These are phyloP conservation scores for Meles meles DNA, from an alignment of 2,113 vertebrate genomes.

Conservation along the genomic window DNA sequence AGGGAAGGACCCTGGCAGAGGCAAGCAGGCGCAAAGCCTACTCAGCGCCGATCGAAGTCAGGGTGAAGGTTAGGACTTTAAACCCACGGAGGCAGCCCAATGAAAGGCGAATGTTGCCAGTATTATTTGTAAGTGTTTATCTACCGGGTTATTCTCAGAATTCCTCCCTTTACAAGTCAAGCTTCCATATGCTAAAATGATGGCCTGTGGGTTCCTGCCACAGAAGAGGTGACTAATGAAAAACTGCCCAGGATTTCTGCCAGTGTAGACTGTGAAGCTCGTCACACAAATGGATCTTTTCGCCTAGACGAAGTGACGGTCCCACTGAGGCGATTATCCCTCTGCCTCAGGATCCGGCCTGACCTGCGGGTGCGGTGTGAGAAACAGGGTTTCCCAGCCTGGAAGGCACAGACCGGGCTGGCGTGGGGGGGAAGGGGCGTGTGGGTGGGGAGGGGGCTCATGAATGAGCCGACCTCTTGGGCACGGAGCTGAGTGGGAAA, in stretches of 20 bases:
- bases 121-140: background rate
- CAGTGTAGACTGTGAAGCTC: background rate
- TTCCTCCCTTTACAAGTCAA: background rate
- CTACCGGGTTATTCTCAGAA: background rate
- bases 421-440: background rate
- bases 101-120: background rate
- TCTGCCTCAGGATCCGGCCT: background rate
- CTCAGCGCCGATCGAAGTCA: background rate
- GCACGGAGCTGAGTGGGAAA: background rate
- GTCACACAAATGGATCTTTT: background rate
- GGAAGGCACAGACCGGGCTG: background rate
- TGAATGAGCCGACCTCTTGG: background rate
- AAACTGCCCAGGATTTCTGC: background rate
- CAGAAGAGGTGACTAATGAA: background rate
- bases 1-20: background rate
- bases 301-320: background rate
- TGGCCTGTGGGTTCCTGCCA: background rate
- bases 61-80: background rate
- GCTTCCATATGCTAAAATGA: background rate
- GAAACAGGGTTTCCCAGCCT: background rate
- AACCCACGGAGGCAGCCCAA: background rate
- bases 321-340: background rate
- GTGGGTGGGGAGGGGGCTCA: accelerated
- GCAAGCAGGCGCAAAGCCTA: background rate
- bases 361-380: background rate